These are phyloP conservation scores for Vombatus ursinus DNA, from an alignment of 2,113 vertebrate species.

Conservation along the genomic window DNA sequence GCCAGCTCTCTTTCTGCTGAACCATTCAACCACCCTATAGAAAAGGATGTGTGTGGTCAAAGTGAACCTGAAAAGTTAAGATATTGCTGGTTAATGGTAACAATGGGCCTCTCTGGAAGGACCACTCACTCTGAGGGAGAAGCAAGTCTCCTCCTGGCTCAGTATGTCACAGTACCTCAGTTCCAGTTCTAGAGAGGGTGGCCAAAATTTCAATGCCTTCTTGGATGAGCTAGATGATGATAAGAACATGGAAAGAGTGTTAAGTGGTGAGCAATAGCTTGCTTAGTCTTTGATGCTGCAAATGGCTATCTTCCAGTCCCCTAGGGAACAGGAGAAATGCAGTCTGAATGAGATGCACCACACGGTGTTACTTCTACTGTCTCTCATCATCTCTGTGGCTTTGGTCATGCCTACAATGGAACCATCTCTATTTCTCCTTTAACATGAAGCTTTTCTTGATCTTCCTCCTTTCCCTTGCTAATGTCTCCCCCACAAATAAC, in stretches of 20 bases:
- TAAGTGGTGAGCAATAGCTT: background rate
- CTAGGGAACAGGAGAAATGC: background rate
- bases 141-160: background rate
- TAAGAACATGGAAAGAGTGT: background rate
- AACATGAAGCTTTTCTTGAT: background rate
- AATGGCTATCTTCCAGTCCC: background rate
- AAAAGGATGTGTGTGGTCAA: too few relatives aligned
- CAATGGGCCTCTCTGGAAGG: background rate
- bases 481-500: background rate
- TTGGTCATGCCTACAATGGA: background rate
- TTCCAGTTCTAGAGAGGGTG: background rate
- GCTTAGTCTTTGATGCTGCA: background rate
- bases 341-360: background rate
- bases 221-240: background rate
- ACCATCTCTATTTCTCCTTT: background rate
- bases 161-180: background rate
- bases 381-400: background rate
- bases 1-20: background rate
- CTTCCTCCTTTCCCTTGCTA: background rate
- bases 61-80: too few relatives aligned
- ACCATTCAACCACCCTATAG: too few relatives aligned
- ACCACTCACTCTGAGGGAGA: background rate
- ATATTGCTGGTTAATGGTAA: background rate
- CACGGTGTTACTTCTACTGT: background rate
- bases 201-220: background rate